Conservation (phyloP, 2,797 vertebrate species). For the Phylloscopus collybita region DNA sequence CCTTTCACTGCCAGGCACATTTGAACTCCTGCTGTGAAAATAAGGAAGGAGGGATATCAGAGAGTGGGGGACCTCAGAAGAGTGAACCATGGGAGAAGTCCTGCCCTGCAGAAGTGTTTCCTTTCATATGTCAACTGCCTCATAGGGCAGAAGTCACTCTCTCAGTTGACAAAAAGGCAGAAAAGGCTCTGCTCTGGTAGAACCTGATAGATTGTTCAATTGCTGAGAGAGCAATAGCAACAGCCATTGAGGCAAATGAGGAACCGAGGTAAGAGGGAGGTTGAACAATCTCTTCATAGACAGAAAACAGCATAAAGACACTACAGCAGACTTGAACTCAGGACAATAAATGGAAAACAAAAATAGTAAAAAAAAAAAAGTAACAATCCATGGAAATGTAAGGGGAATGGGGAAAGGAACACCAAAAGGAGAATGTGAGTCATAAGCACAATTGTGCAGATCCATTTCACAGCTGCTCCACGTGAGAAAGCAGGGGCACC, state of each 20-base stretch:
- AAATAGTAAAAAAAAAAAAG: neutral
- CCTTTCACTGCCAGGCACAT: neutral
- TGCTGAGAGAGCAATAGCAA: neutral
- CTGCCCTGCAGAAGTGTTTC: neutral
- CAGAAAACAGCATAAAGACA: neutral
- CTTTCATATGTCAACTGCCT: neutral
- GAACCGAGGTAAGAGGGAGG: neutral
- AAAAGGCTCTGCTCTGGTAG: neutral
- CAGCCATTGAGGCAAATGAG: neutral
- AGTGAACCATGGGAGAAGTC: neutral
- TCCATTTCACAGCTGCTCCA: neutral
- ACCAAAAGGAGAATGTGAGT: neutral
- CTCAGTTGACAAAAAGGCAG: neutral
- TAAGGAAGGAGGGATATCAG: neutral
- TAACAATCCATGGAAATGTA: neutral
- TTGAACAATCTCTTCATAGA: neutral
- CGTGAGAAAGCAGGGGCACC: neutral
- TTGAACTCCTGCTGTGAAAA: neutral
- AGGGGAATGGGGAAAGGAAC: neutral
- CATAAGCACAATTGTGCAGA: neutral
- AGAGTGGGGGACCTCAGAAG: neutral
- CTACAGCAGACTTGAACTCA: neutral
- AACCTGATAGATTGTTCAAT: neutral
- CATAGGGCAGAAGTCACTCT: neutral
- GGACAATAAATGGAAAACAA: neutral